These are phyloP conservation scores for Clusia tigrina DNA, from an alignment of 2,888 invertebrate species.

Conservation along the genomic window DNA sequence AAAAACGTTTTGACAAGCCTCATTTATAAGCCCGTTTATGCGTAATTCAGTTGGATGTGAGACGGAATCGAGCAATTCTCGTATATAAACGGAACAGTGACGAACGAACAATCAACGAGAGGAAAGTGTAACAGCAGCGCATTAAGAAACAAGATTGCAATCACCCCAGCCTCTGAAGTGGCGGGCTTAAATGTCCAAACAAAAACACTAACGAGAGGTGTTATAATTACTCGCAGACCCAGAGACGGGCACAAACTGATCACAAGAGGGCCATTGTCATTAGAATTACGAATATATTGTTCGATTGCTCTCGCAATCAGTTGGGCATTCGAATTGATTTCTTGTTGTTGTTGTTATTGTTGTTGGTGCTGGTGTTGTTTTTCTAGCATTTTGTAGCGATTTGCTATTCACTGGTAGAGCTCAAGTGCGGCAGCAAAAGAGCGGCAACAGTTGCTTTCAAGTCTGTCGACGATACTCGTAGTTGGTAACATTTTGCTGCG, in stretches of 20 bases:
- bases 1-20: conserved; percentile 11
- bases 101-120: neutral
- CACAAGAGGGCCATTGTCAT: conserved; percentile 46
- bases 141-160: too few species aligned
- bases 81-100: neutral
- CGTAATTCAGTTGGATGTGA: conserved; percentile 16
- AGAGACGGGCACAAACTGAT: neutral
- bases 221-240: conserved; percentile 52
- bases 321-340: conserved; percentile 2
- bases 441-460: neutral
- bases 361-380: neutral
- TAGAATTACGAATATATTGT: conserved; percentile 55
- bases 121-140: neutral
- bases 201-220: conserved; percentile 57
- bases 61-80: neutral
- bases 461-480: neutral
- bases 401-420: too few species aligned
- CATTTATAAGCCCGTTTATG: conserved; percentile 20
- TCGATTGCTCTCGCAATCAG: conserved; percentile 13
- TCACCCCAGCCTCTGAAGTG: neutral
- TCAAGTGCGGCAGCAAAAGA: neutral
- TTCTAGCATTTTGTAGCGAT: neutral
- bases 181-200: conserved; percentile 45
- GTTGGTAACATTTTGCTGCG: conserved; percentile 59
- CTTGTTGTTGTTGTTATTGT: neutral